A percentile compares a stretch with the other conserved stretches of the same genome.
Evolutionary conservation across 2,797 vertebrate species (phyloP).

Genomic region (Clarias platycephalus): DNA sequence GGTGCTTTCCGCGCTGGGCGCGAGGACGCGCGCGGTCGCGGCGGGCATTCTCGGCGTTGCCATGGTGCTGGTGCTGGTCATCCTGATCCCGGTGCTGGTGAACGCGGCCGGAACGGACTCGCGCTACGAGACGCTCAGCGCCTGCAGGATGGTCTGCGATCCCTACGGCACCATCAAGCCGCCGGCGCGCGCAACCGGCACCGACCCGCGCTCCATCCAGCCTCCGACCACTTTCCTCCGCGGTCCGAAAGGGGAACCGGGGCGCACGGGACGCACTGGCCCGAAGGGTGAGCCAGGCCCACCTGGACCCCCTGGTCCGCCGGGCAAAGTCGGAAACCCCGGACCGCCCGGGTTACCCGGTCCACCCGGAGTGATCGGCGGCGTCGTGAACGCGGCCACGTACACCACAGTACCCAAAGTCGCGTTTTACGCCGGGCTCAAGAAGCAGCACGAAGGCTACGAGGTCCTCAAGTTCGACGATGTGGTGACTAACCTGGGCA

Average conservation of each 20-base stretch:
- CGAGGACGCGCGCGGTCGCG: slow-evolving; percentile 92
- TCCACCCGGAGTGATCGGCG: slow-evolving; percentile 75
- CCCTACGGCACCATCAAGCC: slow-evolving; percentile 82
- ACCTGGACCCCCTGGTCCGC: slow-evolving; percentile 86
- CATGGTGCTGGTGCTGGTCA: slow-evolving; percentile 93
- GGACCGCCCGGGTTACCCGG: slow-evolving; percentile 87
- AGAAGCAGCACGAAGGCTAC: slow-evolving; percentile 94
- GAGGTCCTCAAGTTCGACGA: slow-evolving; percentile 97
- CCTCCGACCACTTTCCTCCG: slow-evolving; percentile 81
- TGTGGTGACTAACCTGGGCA: slow-evolving; percentile 95
- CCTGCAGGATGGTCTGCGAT: slow-evolving; percentile 97
- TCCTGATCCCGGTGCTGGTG: slow-evolving; percentile 95
- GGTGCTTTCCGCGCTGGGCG: slow-evolving; percentile 84
- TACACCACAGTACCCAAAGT: slow-evolving; percentile 96
- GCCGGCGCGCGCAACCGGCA: slow-evolving; percentile 54
- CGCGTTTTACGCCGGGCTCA: slow-evolving; percentile 95
- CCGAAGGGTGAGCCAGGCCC: slow-evolving; percentile 88
- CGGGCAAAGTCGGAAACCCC: slow-evolving; percentile 83
- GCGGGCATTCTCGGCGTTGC: slow-evolving; percentile 93
- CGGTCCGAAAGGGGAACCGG: slow-evolving; percentile 80
- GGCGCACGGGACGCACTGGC: slow-evolving; percentile 84
- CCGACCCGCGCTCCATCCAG: slow-evolving; percentile 75
- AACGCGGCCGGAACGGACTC: slow-evolving; percentile 90
- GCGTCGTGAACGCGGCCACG: slow-evolving; percentile 91
- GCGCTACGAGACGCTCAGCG: slow-evolving; percentile 95